These are phyloP conservation scores for Neopipo cinnamomea DNA, from an alignment of 2,113 vertebrate genomes.

Conservation along the genomic window DNA sequence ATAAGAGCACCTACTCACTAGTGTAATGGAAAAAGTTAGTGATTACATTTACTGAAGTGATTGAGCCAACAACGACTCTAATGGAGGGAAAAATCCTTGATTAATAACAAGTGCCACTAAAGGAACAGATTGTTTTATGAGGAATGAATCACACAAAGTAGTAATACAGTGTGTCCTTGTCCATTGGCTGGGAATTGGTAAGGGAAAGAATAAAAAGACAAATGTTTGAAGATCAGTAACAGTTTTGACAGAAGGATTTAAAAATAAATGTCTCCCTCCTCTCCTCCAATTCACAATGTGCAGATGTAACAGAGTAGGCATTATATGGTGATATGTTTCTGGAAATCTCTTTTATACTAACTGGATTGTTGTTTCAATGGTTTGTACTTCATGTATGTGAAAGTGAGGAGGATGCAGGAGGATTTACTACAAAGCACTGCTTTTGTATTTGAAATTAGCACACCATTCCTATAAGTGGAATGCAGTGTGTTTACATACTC, in stretches of 20 bases:
- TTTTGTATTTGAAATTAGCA: not conserved
- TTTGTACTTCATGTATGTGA: not conserved
- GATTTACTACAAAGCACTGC: not conserved
- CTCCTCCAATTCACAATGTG: not conserved
- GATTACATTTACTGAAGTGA: conserved; percentile 57
- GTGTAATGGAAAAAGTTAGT: conserved; percentile 47
- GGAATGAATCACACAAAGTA: conserved; percentile 29
- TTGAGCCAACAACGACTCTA: conserved; percentile 35
- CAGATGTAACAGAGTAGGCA: not conserved
- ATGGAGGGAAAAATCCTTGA: conserved; percentile 55
- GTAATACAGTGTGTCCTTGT: not conserved
- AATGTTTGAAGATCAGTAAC: not conserved
- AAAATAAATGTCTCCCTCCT: not conserved
- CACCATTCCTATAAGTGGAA: not conserved
- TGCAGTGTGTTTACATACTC: not conserved
- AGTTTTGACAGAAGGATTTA: not conserved
- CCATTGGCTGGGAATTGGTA: conserved; percentile 12
- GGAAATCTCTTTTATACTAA: not conserved
- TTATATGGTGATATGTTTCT: not conserved
- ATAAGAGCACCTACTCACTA: conserved; percentile 36
- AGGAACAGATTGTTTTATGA: conserved; percentile 50
- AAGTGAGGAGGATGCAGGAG: not conserved
- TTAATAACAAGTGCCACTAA: conserved; percentile 55
- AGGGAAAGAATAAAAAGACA: not conserved
- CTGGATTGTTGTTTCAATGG: not conserved